Conservation (phyloP, 2,113 vertebrate genomes). For the Terrapene triunguis region DNA sequence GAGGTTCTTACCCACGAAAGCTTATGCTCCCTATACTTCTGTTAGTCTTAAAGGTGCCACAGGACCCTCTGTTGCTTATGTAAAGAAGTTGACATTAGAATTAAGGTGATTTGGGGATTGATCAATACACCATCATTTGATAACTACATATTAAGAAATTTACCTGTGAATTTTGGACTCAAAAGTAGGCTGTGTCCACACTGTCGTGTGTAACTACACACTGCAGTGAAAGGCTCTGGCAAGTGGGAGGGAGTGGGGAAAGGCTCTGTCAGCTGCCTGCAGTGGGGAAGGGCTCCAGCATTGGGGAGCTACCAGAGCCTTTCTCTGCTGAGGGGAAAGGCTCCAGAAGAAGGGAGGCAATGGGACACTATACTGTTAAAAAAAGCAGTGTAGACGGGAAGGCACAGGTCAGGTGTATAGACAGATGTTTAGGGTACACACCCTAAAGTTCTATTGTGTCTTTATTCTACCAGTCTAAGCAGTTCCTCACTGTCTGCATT, state of each 20-base stretch:
- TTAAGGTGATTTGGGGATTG: not conserved
- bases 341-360: not conserved
- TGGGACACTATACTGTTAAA: not conserved
- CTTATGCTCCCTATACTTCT: too few relatives aligned
- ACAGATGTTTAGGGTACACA: not conserved
- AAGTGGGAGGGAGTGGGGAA: too few relatives aligned
- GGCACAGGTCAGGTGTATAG: not conserved
- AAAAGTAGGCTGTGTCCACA: not conserved
- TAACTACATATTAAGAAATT: accelerated
- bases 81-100: too few relatives aligned
- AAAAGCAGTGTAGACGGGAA: not conserved
- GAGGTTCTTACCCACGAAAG: too few relatives aligned
- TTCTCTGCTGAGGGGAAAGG: not conserved
- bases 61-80: too few relatives aligned
- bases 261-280: too few relatives aligned
- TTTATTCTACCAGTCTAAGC: not conserved
- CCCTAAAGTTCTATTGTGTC: not conserved
- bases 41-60: too few relatives aligned
- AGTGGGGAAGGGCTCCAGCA: too few relatives aligned
- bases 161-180: not conserved
- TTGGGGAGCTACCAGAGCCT: not conserved
- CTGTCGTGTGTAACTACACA: not conserved
- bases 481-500: not conserved
- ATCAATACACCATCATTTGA: not conserved
- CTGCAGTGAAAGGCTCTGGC: not conserved